These are phyloP conservation scores for Ichneumoninae sp. DNA, from an alignment of 2,888 invertebrate genomes.

Conservation along the genomic window DNA sequence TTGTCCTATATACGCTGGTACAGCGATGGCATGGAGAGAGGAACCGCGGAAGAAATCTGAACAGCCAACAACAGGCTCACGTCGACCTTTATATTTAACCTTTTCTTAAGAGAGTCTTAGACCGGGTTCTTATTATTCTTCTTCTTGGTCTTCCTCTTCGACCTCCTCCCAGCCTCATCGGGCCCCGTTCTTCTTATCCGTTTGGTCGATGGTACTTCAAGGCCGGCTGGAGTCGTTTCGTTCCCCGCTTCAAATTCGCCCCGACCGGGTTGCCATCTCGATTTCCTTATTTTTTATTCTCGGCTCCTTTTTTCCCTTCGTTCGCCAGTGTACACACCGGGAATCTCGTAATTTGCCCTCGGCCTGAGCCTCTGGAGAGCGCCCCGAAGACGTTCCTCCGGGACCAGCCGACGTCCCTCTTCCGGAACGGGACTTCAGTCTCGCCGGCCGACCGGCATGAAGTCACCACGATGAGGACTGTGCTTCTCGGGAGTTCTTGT, in stretches of 20 bases:
- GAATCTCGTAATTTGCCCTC: slow-evolving; percentile 64
- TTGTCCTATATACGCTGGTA: slow-evolving; percentile 51
- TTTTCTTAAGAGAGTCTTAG: slow-evolving; percentile 81
- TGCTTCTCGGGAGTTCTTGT: slow-evolving; percentile 67
- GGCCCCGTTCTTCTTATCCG: slow-evolving; percentile 44
- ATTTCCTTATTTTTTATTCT: slow-evolving; percentile 40
- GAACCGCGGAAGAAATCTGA: slow-evolving; percentile 81
- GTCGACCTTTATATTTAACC: slow-evolving; percentile 80
- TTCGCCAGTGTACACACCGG: slow-evolving; percentile 76
- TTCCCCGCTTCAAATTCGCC: slow-evolving; percentile 64
- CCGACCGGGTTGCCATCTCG: slow-evolving; percentile 45
- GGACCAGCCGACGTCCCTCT: slow-evolving; percentile 69
- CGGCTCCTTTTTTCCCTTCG: slow-evolving; percentile 64
- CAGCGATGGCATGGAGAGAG: slow-evolving; percentile 40
- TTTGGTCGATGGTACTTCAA: slow-evolving; percentile 77
- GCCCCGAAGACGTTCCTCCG: slow-evolving; percentile 57
- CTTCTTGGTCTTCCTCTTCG: slow-evolving; percentile 63
- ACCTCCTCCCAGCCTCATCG: slow-evolving; percentile 59
- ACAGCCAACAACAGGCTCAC: slow-evolving; percentile 83
- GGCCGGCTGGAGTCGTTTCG: slow-evolving; percentile 44
- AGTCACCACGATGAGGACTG: slow-evolving; percentile 10
- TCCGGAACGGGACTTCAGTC: slow-evolving; percentile 42
- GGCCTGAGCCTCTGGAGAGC: slow-evolving; percentile 62
- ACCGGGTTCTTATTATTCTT: slow-evolving; percentile 68
- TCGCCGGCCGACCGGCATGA: slow-evolving; percentile 7